Base-by-base conservation (phyloP, 2,113 vertebrate species). In the Caranx melampygus region DNA sequence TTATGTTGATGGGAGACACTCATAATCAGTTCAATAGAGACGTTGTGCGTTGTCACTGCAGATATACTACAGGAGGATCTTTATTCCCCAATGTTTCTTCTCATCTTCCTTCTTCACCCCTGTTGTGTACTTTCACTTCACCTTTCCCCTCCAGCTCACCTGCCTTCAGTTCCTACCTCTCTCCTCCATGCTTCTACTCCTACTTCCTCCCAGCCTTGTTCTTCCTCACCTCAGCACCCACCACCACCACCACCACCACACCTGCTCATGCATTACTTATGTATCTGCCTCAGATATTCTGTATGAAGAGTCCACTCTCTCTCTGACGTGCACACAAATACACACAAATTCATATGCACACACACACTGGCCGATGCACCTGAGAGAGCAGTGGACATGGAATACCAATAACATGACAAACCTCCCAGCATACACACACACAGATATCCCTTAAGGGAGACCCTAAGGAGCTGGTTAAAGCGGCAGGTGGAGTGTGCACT, bases 221-320 rank as follows among this genome's bases (percentile, higher is more conserved):
- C 12, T 9, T 58, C 3, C 63, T 63, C 75, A 45, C 54, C 59
- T 37, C 54, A 55, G 8, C 77, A 57, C 35, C 35, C 35, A 0
- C 35, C 40, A 42, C 40, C 59, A 76, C 31, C 66, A 70, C 26
- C 33, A 57, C 58, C 47, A 10, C 58, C 51, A 4, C 62, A 90
- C 78, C 83, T 88, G 88, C 54, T 87, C 92, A 91, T 92, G 70
- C 83, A 92, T 93, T 91, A 89, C 88, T 92, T 84, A 93, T 88
- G n/a, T 47, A 44, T 54, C 71, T 79, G 7, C 34, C 6, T 92
- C 55, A 81, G 12, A 54, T 64, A 92, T 93, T 91, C 90, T 66
- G 33, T 91, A 78, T 90, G 89, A 90, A 90, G 85, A 81, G 72
- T 85, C 69, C 76, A 72, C 51, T 64, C 34, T 62, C 60, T 21